These are phyloP conservation scores for Stomatorhinus ivindoensis DNA, from an alignment of 2,113 vertebrate genomes.

Conservation along the genomic window DNA sequence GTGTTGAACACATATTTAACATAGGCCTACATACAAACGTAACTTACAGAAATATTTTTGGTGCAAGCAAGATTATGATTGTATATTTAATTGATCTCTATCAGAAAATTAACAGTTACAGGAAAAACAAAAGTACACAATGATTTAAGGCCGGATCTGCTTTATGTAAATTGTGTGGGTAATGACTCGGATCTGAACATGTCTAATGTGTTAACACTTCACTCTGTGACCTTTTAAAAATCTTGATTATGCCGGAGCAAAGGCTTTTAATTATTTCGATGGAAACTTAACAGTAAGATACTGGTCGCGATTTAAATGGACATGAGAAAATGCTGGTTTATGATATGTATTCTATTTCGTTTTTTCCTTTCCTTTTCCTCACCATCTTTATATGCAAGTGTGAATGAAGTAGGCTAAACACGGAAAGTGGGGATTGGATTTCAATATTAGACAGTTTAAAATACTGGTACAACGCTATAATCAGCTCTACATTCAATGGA, in stretches of 20 bases:
- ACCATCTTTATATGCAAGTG: not conserved
- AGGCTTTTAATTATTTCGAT: not conserved
- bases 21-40: not conserved
- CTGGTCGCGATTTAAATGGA: not conserved
- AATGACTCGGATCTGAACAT: not conserved
- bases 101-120: not conserved
- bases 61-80: not conserved
- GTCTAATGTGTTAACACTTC: not conserved
- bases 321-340: not conserved
- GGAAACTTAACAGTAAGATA: not conserved
- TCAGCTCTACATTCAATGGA: not conserved
- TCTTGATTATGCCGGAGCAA: not conserved
- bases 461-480: not conserved
- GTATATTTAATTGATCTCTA: not conserved
- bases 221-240: not conserved
- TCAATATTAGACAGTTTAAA: not conserved
- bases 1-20: not conserved
- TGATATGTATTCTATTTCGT: not conserved
- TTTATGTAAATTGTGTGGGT: not conserved
- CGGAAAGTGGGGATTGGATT: not conserved
- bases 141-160: not conserved
- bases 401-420: not conserved
- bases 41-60: not conserved
- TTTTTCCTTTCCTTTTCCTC: not conserved
- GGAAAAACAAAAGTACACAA: not conserved